Base-by-base conservation (phyloP, 2,888 invertebrate species). In the Allolobophora icterica region DNA sequence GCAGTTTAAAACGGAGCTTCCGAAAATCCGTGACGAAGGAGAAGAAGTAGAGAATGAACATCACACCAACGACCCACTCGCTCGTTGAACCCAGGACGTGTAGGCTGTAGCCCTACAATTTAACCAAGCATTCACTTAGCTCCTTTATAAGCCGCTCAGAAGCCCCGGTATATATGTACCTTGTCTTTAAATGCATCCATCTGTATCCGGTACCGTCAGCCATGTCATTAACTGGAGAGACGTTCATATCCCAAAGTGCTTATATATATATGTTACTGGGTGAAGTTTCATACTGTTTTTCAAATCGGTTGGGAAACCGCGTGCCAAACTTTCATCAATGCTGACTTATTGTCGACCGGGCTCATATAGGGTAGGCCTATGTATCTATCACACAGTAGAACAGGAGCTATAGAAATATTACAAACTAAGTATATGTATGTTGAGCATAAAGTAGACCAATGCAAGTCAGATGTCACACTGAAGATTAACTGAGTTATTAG, bases 31-130 rank as follows among this genome's bases (percentile, higher is more conserved):
- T 96, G 17, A 96, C 96, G 94, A 96, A 97, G 19, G 97, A 96
- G 0, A 97, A 94, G 92, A 97, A 96, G 94, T 96, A 97, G 92
- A 96, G 94, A 93, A 96, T 96, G 93, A 97, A 96, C 21, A 96
- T 94, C 15, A 96, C 96, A 0, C 97, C 96, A 92, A 97, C 96
- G 5, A 96, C 95, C 97, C 97, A 97, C 94, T 97, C 97, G 0
- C 96, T 96, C 71, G 96, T 95, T 0, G 96, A 96, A 92, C 97
- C 97, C 11, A 96, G 95, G 6, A 97, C 96, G 94, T 97, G 97
- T 92, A 96, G 96, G 87, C 96, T 95, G 96, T 96, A 97, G 6
- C 97, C 97, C 95, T 95, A 93, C 87, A 94, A 35, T 71, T n/a
- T 52, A 52, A 52, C 52, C 52, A 52, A 52, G 24, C 52, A 24